Conservation (phyloP, 2,888 invertebrate species). For the Sipha maydis region DNA sequence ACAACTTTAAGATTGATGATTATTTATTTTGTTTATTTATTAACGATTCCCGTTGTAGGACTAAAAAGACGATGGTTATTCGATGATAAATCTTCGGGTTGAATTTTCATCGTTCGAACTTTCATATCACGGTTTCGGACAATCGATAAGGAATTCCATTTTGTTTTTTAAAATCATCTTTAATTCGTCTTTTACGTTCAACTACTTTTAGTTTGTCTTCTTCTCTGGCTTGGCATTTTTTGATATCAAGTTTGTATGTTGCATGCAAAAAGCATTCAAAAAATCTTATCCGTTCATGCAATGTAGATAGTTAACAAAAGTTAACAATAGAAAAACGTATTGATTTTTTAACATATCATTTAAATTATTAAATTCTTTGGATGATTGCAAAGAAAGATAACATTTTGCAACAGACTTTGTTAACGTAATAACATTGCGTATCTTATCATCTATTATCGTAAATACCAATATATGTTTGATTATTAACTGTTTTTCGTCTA, state of each 20-base stretch:
- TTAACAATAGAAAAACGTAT: neutral
- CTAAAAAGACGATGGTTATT: too few relatives aligned
- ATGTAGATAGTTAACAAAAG: neutral
- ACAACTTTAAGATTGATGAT: too few relatives aligned
- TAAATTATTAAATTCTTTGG: conserved; percentile 66
- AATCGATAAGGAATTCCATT: neutral
- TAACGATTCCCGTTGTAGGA: too few relatives aligned
- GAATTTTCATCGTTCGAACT: neutral
- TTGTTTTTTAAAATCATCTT: too few relatives aligned
- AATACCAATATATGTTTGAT: conserved; percentile 64
- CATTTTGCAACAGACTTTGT: conserved; percentile 66
- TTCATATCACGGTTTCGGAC: neutral
- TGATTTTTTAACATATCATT: conserved; percentile 12
- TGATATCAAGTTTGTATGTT: too few relatives aligned
- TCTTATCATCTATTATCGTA: conserved; percentile 67
- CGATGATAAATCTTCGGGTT: neutral
- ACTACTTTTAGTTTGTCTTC: too few relatives aligned
- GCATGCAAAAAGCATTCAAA: too few relatives aligned
- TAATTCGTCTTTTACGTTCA: too few relatives aligned
- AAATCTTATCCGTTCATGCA: conserved; percentile 53
- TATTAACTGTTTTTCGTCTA: conserved; percentile 24
- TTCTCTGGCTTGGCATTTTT: too few relatives aligned
- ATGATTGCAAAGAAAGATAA: conserved; percentile 62
- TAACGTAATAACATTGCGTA: conserved; percentile 66
- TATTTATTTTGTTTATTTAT: too few relatives aligned